Conservation (phyloP, 2,113 vertebrate genomes). For the Boleophthalmus pectinirostris region DNA sequence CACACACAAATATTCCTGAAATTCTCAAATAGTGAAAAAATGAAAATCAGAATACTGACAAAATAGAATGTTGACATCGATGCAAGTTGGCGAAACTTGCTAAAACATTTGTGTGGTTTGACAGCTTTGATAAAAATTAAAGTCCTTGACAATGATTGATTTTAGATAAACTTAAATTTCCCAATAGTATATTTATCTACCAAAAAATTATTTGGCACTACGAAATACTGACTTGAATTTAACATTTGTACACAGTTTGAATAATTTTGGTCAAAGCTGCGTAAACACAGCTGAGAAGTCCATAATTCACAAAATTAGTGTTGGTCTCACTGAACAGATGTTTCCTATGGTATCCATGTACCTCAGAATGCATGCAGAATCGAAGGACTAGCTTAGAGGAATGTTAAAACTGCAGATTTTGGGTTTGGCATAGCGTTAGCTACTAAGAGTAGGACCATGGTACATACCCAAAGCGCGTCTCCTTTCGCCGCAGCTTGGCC, state of each 20-base stretch:
- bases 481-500: constrained; percentile 83
- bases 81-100: too few species aligned
- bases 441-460: constrained; percentile 13
- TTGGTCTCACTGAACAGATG: constrained; percentile 25
- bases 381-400: constrained; percentile 14
- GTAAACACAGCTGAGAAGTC: constrained; percentile 32
- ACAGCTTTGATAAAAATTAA: not conserved
- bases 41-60: too few species aligned
- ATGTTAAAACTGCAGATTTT: constrained; percentile 19
- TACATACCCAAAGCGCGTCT: constrained; percentile 88
- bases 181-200: not conserved
- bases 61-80: too few species aligned
- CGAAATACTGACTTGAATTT: not conserved
- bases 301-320: constrained; percentile 3
- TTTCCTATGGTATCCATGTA: constrained; percentile 1
- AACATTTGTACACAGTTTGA: not conserved
- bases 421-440: constrained; percentile 36
- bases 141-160: not conserved
- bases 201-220: not conserved
- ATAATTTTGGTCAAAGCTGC: not conserved
- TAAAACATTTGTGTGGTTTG: not conserved
- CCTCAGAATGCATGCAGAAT: constrained; percentile 13
- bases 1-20: not conserved
- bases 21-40: too few species aligned
- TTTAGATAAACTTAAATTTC: not conserved